Conservation (phyloP, 2,888 invertebrate genomes). For the Xestobium rufovillosum region DNA sequence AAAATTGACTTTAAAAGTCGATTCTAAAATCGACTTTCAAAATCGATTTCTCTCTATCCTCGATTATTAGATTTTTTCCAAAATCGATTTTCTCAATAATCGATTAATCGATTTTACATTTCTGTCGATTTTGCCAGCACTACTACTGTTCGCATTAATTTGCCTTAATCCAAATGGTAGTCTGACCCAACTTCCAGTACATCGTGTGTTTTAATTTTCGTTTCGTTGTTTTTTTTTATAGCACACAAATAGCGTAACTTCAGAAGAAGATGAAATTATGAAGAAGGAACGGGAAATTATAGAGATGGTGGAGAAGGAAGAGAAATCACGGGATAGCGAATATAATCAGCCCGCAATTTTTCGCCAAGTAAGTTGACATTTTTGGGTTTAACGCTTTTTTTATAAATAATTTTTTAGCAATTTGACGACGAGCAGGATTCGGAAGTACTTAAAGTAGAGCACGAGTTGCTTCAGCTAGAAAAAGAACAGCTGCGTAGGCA, state of each 20-base stretch:
- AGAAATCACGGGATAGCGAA: slow-evolving; percentile 50
- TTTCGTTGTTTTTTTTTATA: slow-evolving; percentile 21
- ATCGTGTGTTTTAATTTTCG: too few species aligned
- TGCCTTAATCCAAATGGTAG: too few species aligned
- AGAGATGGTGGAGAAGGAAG: slow-evolving; percentile 54
- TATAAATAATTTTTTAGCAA: slow-evolving; percentile 29
- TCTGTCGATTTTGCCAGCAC: too few species aligned
- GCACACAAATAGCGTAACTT: slow-evolving; percentile 61
- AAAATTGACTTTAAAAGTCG: too few species aligned
- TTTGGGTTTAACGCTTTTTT: slow-evolving; percentile 6
- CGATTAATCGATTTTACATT: too few species aligned
- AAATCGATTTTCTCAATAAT: too few species aligned
- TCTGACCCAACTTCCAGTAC: too few species aligned
- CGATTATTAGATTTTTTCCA: too few species aligned
- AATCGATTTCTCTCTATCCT: too few species aligned
- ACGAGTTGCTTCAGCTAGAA: slow-evolving; percentile 68
- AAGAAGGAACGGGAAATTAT: slow-evolving; percentile 60
- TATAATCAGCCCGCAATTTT: slow-evolving; percentile 9
- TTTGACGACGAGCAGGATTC: slow-evolving; percentile 38
- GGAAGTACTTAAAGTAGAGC: slow-evolving; percentile 63
- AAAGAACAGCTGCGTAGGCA: slow-evolving; percentile 71
- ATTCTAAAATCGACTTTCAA: too few species aligned
- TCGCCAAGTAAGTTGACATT: not conserved
- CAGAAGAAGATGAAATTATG: slow-evolving; percentile 70
- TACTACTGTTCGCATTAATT: too few species aligned